phyloP scores from a whole-genome alignment of 1,140 invertebrate species.

The Sitobion miscanthi region DNA sequence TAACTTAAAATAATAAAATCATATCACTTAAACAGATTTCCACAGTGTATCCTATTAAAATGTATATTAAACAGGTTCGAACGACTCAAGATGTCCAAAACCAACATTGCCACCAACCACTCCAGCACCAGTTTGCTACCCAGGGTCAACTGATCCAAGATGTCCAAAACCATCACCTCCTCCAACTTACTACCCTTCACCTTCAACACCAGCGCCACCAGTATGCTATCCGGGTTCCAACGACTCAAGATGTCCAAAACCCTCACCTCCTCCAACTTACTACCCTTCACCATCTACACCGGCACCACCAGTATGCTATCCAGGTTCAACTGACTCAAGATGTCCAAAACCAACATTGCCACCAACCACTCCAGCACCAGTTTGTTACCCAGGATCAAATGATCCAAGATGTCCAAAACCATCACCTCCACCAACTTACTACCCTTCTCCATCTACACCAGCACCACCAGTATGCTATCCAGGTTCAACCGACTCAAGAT shows the following conservation, averaged over 20 bases:
- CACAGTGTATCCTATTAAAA: no score
- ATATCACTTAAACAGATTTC: no score
- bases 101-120: conserved; percentile 58
- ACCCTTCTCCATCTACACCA: conserved; percentile 57
- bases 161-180: no score
- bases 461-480: conserved; percentile 62
- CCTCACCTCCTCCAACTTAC: not conserved
- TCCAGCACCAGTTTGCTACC: conserved; percentile 60
- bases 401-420: conserved; percentile 63
- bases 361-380: conserved; percentile 57
- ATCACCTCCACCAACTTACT: conserved; percentile 58
- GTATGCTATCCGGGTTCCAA: conserved; percentile 61
- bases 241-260: conserved; percentile 61
- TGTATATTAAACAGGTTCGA: conserved; percentile 57
- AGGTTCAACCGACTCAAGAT: conserved; percentile 62
- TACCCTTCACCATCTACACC: no score
- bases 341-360: conserved; percentile 60
- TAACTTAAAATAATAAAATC: no score
- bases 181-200: no score
- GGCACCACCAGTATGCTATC: no score
- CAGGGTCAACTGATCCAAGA: no score
- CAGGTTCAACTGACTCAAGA: conserved; percentile 58
- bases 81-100: conserved; percentile 63
- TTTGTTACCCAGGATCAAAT: conserved; percentile 62
- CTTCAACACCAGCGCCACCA: no score